These are phyloP conservation scores for Ophion costatus DNA, from an alignment of 2,888 invertebrate species.

Conservation along the genomic window DNA sequence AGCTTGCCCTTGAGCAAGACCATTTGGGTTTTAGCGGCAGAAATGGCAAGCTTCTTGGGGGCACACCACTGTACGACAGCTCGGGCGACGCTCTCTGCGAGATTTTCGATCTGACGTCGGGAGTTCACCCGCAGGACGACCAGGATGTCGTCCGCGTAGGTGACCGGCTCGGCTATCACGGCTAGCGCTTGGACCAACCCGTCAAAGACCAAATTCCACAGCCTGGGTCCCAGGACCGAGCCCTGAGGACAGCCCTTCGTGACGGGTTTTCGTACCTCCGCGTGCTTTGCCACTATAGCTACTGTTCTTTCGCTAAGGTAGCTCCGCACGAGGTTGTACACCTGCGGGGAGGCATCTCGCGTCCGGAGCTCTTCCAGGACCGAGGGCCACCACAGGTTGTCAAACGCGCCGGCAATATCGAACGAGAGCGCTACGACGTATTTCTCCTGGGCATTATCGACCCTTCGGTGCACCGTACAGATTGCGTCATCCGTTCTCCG, in stretches of 20 bases:
- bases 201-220: not conserved
- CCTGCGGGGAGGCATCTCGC: not conserved
- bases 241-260: slow-evolving; percentile 2
- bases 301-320: not conserved
- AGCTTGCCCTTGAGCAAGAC: not conserved
- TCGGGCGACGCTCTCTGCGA: not conserved
- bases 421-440: not conserved
- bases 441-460: not conserved
- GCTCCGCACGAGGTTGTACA: not conserved
- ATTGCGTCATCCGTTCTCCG: not conserved
- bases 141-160: not conserved
- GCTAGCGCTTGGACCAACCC: not conserved
- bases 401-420: not conserved
- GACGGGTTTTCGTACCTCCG: not conserved
- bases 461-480: not conserved
- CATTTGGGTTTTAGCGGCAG: not conserved
- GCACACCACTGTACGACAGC: not conserved
- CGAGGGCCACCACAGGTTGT: not conserved
- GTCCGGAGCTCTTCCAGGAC: not conserved
- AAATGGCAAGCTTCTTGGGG: not conserved
- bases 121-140: not conserved
- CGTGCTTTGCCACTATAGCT: not conserved
- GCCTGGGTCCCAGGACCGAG: not conserved
- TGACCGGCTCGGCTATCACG: not conserved
- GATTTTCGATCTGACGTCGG: not conserved